A percentile compares a stretch with the other conserved stretches of the same genome.
phyloP scores from a whole-genome alignment of 2,888 invertebrate species.

The Chromoteleia sp. region DNA sequence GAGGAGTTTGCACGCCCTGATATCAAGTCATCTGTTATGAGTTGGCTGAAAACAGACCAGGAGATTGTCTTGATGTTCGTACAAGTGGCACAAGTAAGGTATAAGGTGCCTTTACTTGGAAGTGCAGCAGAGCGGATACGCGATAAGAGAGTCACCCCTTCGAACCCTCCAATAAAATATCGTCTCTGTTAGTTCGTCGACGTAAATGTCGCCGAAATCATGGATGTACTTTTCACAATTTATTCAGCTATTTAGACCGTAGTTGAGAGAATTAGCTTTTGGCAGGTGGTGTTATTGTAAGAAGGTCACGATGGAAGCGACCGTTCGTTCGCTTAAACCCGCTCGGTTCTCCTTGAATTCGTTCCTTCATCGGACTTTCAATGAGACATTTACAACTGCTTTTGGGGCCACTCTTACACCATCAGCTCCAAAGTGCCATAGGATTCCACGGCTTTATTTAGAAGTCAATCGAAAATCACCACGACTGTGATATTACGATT shows the following conservation, averaged over 20 bases:
- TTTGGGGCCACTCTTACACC: constrained; percentile 58
- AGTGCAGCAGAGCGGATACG: constrained; percentile 82
- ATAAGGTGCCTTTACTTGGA: constrained; percentile 79
- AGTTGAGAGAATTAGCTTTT: constrained; percentile 73
- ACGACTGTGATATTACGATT: constrained; percentile 65
- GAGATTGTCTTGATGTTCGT: constrained; percentile 69
- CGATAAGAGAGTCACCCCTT: constrained; percentile 83
- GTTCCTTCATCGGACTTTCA: constrained; percentile 76
- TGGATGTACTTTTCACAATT: constrained; percentile 77
- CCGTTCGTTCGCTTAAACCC: constrained; percentile 48
- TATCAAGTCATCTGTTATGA: constrained; percentile 69
- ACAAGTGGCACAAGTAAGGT: constrained; percentile 72
- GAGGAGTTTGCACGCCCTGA: constrained; percentile 53
- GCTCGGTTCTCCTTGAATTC: constrained; percentile 52
- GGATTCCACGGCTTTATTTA: constrained; percentile 64
- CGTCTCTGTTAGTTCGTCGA: constrained; percentile 58
- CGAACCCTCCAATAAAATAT: constrained; percentile 61
- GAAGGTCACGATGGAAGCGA: constrained; percentile 50
- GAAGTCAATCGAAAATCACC: constrained; percentile 73
- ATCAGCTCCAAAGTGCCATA: constrained; percentile 62
- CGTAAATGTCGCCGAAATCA: constrained; percentile 63
- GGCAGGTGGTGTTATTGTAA: constrained; percentile 63
- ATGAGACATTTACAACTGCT: constrained; percentile 76
- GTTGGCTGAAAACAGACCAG: constrained; percentile 67
- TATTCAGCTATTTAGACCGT: constrained; percentile 82